phyloP scores from a whole-genome alignment of 2,797 vertebrate species.

The Coregonus suidteri region DNA sequence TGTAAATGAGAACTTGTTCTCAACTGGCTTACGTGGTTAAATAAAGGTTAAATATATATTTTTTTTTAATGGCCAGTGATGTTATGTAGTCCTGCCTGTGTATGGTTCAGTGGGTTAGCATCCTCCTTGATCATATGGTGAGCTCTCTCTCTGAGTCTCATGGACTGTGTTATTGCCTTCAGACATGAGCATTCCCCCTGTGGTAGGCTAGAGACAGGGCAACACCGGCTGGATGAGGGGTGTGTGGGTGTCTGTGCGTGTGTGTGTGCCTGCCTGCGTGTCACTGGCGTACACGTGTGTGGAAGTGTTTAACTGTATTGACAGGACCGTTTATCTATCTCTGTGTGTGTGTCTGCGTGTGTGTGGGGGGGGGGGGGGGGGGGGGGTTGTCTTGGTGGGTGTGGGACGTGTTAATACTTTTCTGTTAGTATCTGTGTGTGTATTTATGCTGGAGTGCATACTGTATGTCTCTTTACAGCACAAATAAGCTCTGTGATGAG shows the following conservation, averaged over 20 bases:
- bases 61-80: constrained; percentile 5
- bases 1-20: no score
- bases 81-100: constrained; percentile 36
- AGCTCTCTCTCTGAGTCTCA: constrained; percentile 31
- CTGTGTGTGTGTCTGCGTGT: no score
- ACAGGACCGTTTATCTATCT: not conserved
- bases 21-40: no score
- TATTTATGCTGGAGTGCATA: constrained; percentile 42
- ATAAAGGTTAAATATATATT: no score
- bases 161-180: constrained; percentile 29
- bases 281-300: constrained; percentile 10
- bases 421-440: not conserved
- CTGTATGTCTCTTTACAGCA: constrained; percentile 62
- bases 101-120: constrained; percentile 40
- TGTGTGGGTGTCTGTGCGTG: not conserved
- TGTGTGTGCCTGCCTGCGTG: not conserved
- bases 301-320: constrained; percentile 8
- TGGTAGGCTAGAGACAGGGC: constrained; percentile 10
- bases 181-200: constrained; percentile 16
- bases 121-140: constrained; percentile 43
- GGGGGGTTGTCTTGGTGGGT: constrained; percentile 39
- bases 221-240: constrained; percentile 15
- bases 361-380: not conserved
- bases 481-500: constrained; percentile 70
- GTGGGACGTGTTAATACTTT: constrained; percentile 25